Evolutionary conservation across 2,888 invertebrate genomes (phyloP).

Genomic region (Protodeltote pygarga): DNA sequence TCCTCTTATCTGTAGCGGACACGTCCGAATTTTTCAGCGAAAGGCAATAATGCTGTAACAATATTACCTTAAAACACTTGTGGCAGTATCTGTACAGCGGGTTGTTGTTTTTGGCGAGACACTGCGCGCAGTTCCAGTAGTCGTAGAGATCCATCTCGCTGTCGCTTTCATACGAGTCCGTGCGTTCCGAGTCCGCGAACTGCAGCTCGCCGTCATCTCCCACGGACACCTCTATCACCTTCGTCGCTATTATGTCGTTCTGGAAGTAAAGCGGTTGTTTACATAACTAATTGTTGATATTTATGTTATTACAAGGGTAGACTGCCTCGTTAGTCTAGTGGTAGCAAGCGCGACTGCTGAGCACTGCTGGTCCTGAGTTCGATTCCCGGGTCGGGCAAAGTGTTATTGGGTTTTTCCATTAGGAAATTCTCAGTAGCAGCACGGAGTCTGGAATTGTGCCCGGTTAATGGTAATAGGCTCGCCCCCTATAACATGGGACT

Average conservation of each 20-base stretch:
- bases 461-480: no score
- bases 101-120: slow-evolving; percentile 88
- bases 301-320: no score
- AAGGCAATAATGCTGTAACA: slow-evolving; percentile 33
- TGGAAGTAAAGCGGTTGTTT: no score
- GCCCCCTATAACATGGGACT: no score
- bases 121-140: slow-evolving; percentile 89
- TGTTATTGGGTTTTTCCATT: no score
- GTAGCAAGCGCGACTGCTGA: no score
- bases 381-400: no score
- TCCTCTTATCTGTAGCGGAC: background rate
- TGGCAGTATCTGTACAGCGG: slow-evolving; percentile 90
- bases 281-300: no score
- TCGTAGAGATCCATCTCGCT: slow-evolving; percentile 86
- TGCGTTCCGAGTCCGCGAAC: slow-evolving; percentile 80
- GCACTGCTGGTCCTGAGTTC: no score
- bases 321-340: no score
- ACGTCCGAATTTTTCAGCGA: background rate
- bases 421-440: no score
- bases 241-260: slow-evolving; percentile 77
- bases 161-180: slow-evolving; percentile 71
- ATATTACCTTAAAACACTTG: slow-evolving; percentile 89
- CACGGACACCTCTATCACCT: slow-evolving; percentile 72
- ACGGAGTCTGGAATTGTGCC: no score
- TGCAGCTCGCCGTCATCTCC: slow-evolving; percentile 73